A percentile compares a stretch with the other conserved stretches of the same genome.
These are phyloP conservation scores for Scaptomyza polygonia DNA, from an alignment of 2,888 invertebrate genomes.

Conservation along the genomic window DNA sequence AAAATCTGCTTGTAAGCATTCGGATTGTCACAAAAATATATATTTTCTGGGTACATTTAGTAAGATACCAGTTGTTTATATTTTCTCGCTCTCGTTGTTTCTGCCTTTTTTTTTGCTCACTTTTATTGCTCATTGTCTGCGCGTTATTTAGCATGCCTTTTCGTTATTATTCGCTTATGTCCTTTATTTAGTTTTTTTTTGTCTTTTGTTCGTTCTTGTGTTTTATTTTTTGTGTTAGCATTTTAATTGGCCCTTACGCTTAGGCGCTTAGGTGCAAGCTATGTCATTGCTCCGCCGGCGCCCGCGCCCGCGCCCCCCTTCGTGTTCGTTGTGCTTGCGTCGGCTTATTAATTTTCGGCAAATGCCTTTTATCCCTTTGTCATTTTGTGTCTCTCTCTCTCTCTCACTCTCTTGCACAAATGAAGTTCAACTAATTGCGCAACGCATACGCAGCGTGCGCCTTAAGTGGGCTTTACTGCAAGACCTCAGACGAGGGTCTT, in stretches of 20 bases:
- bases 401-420: conserved; percentile 32
- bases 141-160: conserved; percentile 50
- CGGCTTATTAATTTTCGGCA: conserved; percentile 72
- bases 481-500: conserved; percentile 51
- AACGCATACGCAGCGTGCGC: conserved; percentile 71
- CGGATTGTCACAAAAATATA: conserved; percentile 3
- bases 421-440: conserved; percentile 74
- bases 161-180: conserved; percentile 48
- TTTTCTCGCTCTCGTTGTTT: not conserved
- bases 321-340: conserved; percentile 9
- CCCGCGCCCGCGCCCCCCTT: too few species aligned
- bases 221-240: conserved; percentile 36
- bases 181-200: conserved; percentile 27
- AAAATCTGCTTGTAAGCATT: conserved; percentile 18
- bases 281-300: conserved; percentile 14
- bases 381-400: conserved; percentile 51
- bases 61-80: conserved; percentile 4
- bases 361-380: conserved; percentile 73
- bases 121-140: conserved; percentile 37
- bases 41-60: conserved; percentile 5
- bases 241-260: conserved; percentile 75
- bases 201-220: not conserved
- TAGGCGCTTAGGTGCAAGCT: conserved; percentile 57
- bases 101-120: conserved; percentile 1
- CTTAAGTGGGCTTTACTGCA: conserved; percentile 72